A percentile compares a stretch with the other conserved stretches of the same genome.
Evolutionary conservation across 2,888 invertebrate genomes (phyloP).

Genomic region (Biston stratarius): DNA sequence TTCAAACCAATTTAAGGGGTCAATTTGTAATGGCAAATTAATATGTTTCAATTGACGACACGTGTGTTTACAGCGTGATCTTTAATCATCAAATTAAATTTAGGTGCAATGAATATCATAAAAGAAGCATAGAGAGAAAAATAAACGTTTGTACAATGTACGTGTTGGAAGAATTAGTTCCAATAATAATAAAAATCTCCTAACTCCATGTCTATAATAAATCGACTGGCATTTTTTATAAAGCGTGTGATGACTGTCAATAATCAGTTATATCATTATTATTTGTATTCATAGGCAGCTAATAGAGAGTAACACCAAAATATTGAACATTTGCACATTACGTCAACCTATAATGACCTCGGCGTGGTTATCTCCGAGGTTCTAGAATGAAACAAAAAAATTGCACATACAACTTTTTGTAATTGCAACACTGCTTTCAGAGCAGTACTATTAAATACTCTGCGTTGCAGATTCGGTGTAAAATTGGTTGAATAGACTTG

Average conservation of each 20-base stretch:
- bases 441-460: no score
- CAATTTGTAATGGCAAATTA: conserved; percentile 28
- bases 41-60: conserved; percentile 28
- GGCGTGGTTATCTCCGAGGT: conserved; percentile 19
- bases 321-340: conserved; percentile 7
- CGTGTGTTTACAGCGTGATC: neutral
- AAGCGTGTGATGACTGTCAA: conserved; percentile 2
- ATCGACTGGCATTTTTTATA: neutral
- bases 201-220: neutral
- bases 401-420: conserved; percentile 4
- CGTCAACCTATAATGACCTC: conserved; percentile 22
- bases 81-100: conserved; percentile 1
- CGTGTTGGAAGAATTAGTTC: neutral
- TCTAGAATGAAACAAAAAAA: conserved; percentile 14
- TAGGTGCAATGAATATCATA: neutral
- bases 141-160: neutral
- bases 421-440: conserved; percentile 6
- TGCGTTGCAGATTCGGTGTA: neutral
- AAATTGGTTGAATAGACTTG: conserved; percentile 6
- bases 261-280: conserved; percentile 15
- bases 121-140: neutral
- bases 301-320: conserved; percentile 6
- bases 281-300: conserved; percentile 8
- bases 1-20: conserved; percentile 26
- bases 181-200: neutral